Evolutionary conservation across 2,888 invertebrate genomes (phyloP).

Genomic region (Apoda limacodes): DNA sequence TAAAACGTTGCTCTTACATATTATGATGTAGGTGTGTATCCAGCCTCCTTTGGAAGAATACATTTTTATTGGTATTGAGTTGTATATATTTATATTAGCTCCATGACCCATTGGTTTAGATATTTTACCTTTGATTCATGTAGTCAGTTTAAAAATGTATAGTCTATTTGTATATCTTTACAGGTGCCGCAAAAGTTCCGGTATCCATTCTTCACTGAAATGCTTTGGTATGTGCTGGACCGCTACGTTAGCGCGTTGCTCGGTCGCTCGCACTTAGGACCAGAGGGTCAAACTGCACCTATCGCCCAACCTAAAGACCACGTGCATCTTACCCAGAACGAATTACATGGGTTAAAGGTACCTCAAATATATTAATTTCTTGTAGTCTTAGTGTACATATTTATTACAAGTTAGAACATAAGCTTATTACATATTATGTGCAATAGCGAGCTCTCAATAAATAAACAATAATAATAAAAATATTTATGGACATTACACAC

Average conservation of each 20-base stretch:
- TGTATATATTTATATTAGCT: too few species aligned
- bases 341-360: constrained; percentile 82
- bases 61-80: too few species aligned
- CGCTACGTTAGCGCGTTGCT: constrained; percentile 90
- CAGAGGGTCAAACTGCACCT: constrained; percentile 30
- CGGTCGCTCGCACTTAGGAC: constrained; percentile 82
- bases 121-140: too few species aligned
- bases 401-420: too few species aligned
- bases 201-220: constrained; percentile 98
- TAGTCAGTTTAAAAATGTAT: too few species aligned
- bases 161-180: too few species aligned
- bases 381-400: not conserved
- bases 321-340: constrained; percentile 82
- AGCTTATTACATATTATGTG: not conserved
- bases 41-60: too few species aligned
- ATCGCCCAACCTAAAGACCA: constrained; percentile 67
- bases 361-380: not conserved
- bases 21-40: too few species aligned
- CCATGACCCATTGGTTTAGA: too few species aligned
- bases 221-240: constrained; percentile 97
- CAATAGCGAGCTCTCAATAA: not conserved
- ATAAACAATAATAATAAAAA: too few species aligned
- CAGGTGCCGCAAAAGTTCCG: constrained; percentile 97
- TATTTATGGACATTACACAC: too few species aligned
- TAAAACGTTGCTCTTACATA: too few species aligned